Base-by-base conservation (phyloP, 2,797 vertebrate species). In the Setipinna tenuifilis region DNA sequence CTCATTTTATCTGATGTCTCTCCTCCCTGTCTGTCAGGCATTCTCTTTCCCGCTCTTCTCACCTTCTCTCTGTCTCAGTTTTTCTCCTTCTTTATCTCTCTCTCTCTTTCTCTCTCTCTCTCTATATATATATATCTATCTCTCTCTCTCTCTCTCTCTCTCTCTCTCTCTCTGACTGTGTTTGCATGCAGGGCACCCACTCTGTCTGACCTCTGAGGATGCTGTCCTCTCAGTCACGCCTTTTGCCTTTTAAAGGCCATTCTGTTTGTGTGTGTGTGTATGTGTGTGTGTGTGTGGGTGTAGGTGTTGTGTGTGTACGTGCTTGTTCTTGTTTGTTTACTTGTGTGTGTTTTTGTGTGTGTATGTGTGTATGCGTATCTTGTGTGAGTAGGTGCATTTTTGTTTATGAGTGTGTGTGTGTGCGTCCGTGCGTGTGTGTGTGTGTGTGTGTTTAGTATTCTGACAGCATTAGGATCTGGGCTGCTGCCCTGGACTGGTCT, bases 51-150 rank as follows among this genome's bases (percentile, higher is more conserved):
- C 50, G 10, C 50, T 10, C 50, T 14, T 54, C 50, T 54, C 50
- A 12, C 50, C 14, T 10, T 54, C 50, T 54, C 50, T 12, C 50
- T 48, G 16, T 41, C 23, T 17, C 57, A 23, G 10, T 44, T 48
- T 65, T 83, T 58, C 81, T 19, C 41, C 46, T 44, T 62, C 82
- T 68, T 71, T 85, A 78, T 83, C 62, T 25, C 46, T 83, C 82
- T 46, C 50, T 85, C 59, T 9, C 54, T 54, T 12, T 1, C 61
- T 14, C 28, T 10, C 58, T 19, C 44, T 48, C 10, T 48, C 46
- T 48, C 46, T n/a, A n/a, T n/a, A n/a, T n/a, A n/a, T n/a, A n/a
- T n/a, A n/a, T n/a, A n/a, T 41, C 35, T 41, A 5, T 41, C 35
- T 41, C 35, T 41, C 35, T 5, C 35, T 5, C 35, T 41, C 35